A percentile compares a stretch with the other conserved stretches of the same genome.
phyloP scores from a whole-genome alignment of 2,888 invertebrate species.

The Tipula unca region DNA sequence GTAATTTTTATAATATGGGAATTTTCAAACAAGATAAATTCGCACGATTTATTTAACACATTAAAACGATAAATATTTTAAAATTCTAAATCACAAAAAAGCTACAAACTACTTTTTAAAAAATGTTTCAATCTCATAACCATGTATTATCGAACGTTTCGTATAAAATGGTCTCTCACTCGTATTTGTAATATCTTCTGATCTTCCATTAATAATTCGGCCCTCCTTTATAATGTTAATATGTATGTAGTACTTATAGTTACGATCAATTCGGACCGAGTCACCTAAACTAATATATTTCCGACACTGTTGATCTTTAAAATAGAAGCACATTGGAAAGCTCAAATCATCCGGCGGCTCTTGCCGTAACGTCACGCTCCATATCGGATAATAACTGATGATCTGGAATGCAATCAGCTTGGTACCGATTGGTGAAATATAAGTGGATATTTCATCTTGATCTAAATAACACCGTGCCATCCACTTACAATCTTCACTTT shows the following conservation, averaged over 20 bases:
- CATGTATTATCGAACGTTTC: background rate
- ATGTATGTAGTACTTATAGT: background rate
- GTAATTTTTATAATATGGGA: too few relatives aligned
- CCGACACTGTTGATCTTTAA: background rate
- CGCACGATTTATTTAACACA: background rate
- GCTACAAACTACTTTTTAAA: background rate
- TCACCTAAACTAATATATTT: background rate
- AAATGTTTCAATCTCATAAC: background rate
- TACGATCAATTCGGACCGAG: background rate
- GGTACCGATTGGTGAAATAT: background rate
- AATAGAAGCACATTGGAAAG: background rate
- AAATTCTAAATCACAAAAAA: background rate
- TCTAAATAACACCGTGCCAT: background rate
- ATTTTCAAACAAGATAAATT: too few relatives aligned
- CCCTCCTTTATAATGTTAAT: background rate
- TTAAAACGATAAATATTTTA: background rate
- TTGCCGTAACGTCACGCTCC: background rate
- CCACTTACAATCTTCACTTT: background rate
- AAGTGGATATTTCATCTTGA: background rate
- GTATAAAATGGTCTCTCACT: background rate
- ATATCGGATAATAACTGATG: background rate
- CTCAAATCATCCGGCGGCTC: background rate
- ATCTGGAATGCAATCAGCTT: background rate
- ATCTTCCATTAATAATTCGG: background rate
- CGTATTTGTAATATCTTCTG: background rate